Base-by-base conservation (phyloP, 2,113 vertebrate genomes). In the Lynx canadensis region DNA sequence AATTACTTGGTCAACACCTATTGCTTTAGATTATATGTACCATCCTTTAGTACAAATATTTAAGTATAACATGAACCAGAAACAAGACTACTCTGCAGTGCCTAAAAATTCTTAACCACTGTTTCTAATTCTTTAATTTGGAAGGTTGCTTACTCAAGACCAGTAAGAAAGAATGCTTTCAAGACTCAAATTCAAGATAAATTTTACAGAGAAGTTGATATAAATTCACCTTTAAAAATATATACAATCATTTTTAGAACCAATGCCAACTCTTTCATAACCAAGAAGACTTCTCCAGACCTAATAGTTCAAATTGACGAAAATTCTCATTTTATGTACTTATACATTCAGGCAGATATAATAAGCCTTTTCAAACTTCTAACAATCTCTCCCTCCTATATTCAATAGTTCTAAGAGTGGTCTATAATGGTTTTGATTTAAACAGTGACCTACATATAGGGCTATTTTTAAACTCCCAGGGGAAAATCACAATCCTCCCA, bases 251-350 rank as follows among this genome's bases (percentile, higher is more conserved):
- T 48, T 82, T 69, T 93, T 82, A 87, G 65, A 95, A 94, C 87
- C 76, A 91, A 55, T 84, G 36, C 36, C 55, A 91, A 71, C 33
- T 68, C 38, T 84, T 95, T 88, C 81, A 83, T 33, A 90, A 93
- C 21, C 65, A 78, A 60, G 4, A 95, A 60, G 7, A 71, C 31
- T 87, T 89, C 27, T 85, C 7, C 18, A 95, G 38, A 85, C 4
- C 19, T 33, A 74, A 38, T 3, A 78, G 25, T 76, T 71, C 50
- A 80, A 78, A 71, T 25, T 89, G 31, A 85, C 50, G 66, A 55
- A 84, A 92, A 86, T 96, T 89, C 29, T 74, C 38, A 91, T 90
- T 93, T 90, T 90, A 81, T 76, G 19, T 71, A 91, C 13, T 55
- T 33, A 82, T 14, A 48, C 45, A 76, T 60, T 89, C 60, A 93